Base-by-base conservation (phyloP, 2,888 invertebrate genomes). In the Protodeltote pygarga region DNA sequence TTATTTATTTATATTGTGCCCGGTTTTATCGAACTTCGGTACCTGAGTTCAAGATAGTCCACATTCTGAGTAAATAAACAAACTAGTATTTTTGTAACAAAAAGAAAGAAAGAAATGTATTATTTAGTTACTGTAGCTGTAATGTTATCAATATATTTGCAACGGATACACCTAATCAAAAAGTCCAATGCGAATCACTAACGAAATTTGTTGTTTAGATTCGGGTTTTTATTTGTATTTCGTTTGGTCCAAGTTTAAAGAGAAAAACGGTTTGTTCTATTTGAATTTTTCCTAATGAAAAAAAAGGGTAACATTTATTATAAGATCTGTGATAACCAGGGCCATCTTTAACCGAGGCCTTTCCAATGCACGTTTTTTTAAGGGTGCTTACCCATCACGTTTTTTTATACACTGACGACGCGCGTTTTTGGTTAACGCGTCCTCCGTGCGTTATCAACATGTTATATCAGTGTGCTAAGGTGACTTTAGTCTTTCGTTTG, bases 81-180 rank as follows among this genome's bases (percentile, higher is more conserved):
- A 14, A 17, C 6, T 6, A 6, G 8, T 16, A 3, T 2, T 10
- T 17, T 5, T 4, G 11, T 11, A 19, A 21, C n/a, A 37, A 33
- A 38, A 25, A 29, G 6, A 25, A 37, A 27, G 29, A 2, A 19
- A 51, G 28, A 20, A 17, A 41, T 27, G n/a, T 38, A 24, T 38
- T 35, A 32, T 20, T 13, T 14, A 17, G 35, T 28, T 44, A 3
- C 19, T 19, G 31, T 37, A 6, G 4, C 13, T 8, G 19, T 59
- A 29, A 53, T 34, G 38, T 34, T 41, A 59, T 58, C 47, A 47
- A 41, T 41, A 11, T 41, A 41, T 59, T 61, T 45, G 33, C 44
- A 54, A 39, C 58, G 60, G 64, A 69, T 61, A 65, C 50, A 47
- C 33, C 59, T 71, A 69, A 74, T 74, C 71, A 71, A 63, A 65